Conservation (phyloP, 2,797 vertebrate genomes). For the Paedocypris micromegethes region DNA sequence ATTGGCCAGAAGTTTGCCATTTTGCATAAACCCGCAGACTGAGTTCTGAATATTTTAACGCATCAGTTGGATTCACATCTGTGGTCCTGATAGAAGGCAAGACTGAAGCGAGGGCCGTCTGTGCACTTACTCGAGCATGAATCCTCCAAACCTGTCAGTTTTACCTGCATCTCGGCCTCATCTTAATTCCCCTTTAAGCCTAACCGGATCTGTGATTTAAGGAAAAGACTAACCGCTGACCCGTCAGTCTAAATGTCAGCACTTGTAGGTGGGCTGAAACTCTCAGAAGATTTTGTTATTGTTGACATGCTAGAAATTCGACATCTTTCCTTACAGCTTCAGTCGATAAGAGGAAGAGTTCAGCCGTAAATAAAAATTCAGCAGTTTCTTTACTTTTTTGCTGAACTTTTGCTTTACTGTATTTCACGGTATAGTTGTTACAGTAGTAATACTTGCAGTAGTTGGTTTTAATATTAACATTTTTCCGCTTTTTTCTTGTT, state of each 20-base stretch:
- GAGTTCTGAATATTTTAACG: constrained; percentile 26
- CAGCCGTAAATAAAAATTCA: too few relatives aligned
- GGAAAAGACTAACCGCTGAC: constrained; percentile 22
- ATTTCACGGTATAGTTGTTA: too few relatives aligned
- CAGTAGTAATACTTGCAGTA: too few relatives aligned
- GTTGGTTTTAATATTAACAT: too few relatives aligned
- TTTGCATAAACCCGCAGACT: background rate
- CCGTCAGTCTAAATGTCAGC: constrained; percentile 28
- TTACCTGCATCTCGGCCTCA: constrained; percentile 49
- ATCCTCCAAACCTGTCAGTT: constrained; percentile 44
- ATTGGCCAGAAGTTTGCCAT: too few relatives aligned
- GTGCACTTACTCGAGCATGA: constrained; percentile 50
- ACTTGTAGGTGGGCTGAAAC: constrained; percentile 13
- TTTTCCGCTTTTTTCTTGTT: too few relatives aligned
- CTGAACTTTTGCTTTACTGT: too few relatives aligned
- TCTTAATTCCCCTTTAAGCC: constrained; percentile 57
- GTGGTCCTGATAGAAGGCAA: constrained; percentile 61
- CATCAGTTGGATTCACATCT: constrained; percentile 53
- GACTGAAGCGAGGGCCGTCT: constrained; percentile 49
- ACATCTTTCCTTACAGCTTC: constrained; percentile 9
- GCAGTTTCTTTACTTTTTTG: too few relatives aligned
- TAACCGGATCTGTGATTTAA: constrained; percentile 61
- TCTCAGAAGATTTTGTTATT: constrained; percentile 40
- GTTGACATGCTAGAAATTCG: constrained; percentile 41
- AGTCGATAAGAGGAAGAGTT: too few relatives aligned